Evolutionary conservation across 2,888 invertebrate genomes (phyloP).

Genomic region (Nephrotoma appendiculata): DNA sequence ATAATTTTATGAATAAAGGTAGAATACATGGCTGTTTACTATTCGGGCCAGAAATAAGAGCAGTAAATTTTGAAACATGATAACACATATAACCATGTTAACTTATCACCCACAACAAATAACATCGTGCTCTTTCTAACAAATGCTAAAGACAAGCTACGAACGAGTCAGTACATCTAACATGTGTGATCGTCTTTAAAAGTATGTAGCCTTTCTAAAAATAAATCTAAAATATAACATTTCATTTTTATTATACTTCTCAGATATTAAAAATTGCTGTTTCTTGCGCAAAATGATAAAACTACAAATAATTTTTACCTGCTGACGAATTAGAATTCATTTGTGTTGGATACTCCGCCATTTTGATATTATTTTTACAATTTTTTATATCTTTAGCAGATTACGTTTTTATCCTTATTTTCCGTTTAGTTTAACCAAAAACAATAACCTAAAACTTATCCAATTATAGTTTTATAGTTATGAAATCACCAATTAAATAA

Average conservation of each 20-base stretch:
- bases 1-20: too few relatives aligned
- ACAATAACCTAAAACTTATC: not conserved
- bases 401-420: not conserved
- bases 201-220: not conserved
- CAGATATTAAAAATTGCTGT: not conserved
- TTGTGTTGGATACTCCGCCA: not conserved
- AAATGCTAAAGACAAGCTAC: not conserved
- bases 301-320: not conserved
- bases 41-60: constrained; percentile 2
- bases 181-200: not conserved
- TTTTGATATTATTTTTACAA: not conserved
- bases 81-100: too few relatives aligned
- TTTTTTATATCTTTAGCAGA: not conserved
- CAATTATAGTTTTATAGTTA: not conserved
- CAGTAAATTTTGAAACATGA: too few relatives aligned
- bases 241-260: too few relatives aligned
- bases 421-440: not conserved
- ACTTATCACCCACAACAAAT: not conserved
- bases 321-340: not conserved
- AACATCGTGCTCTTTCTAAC: not conserved
- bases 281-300: not conserved
- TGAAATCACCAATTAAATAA: not conserved
- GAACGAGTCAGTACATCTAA: not conserved
- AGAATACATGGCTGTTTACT: too few relatives aligned
- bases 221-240: not conserved